Evolutionary conservation across 2,888 invertebrate genomes (phyloP).

Genomic region (Proisotoma minuta): DNA sequence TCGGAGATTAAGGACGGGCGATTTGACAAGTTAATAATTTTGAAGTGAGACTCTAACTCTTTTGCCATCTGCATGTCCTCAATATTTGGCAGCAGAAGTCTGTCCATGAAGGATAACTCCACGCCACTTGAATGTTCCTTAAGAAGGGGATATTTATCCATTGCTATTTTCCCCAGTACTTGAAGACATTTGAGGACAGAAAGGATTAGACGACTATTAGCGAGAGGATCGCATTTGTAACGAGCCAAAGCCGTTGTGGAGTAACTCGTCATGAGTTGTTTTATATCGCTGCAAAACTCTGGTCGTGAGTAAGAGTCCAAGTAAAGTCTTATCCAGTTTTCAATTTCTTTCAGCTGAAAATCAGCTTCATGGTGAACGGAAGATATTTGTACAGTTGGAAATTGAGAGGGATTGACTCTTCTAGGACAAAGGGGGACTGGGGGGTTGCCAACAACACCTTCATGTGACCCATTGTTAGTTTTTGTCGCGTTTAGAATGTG

Average conservation of each 20-base stretch:
- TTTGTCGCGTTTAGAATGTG: not conserved
- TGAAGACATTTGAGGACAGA: not conserved
- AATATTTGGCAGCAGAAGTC: conserved; percentile 14
- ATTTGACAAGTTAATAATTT: not conserved
- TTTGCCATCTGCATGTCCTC: not conserved
- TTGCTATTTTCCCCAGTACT: conserved; percentile 12
- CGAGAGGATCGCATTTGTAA: conserved; percentile 16
- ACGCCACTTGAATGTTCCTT: conserved; percentile 20
- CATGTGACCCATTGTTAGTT: not conserved
- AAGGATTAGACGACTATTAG: conserved; percentile 2
- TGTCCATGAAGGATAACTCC: not conserved
- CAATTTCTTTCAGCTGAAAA: not conserved
- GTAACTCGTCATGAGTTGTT: not conserved
- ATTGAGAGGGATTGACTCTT: not conserved
- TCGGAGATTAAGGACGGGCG: not conserved
- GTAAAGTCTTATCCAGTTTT: not conserved
- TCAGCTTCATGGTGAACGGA: not conserved
- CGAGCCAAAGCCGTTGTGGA: not conserved
- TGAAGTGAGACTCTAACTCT: conserved; percentile 15
- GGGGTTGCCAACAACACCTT: not conserved
- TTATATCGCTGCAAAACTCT: not conserved
- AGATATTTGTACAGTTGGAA: not conserved
- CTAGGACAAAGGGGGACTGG: not conserved
- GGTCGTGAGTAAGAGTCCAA: not conserved
- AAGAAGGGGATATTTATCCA: not conserved